phyloP scores from a whole-genome alignment of 2,113 vertebrate species.

The Neolamprologus kungweensis region DNA sequence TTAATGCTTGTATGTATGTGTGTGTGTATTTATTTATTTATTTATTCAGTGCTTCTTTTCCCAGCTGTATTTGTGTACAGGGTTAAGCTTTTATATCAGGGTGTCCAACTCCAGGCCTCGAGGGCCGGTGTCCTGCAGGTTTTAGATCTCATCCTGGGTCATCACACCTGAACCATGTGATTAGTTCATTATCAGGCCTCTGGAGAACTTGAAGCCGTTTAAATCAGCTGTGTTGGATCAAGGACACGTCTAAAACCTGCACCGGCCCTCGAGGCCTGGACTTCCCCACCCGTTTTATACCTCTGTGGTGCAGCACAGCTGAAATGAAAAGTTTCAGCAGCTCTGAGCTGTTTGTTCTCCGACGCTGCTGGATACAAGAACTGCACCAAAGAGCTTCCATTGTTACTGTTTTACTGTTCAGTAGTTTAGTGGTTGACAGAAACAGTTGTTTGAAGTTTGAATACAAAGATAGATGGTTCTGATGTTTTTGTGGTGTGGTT shows the following conservation, averaged over 20 bases:
- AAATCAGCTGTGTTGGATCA: background rate
- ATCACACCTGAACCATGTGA: background rate
- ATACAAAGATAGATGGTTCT: background rate
- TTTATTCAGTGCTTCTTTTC: background rate
- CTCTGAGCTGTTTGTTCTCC: background rate
- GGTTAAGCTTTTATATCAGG: background rate
- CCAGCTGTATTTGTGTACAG: background rate
- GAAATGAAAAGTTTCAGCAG: background rate
- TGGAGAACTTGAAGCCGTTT: background rate
- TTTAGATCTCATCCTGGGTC: background rate
- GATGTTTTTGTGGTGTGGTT: background rate
- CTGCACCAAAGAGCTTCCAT: fast-evolving
- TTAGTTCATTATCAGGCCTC: background rate
- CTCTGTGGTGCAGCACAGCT: background rate
- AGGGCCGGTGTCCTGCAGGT: background rate
- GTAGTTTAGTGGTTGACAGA: background rate
- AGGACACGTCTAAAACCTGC: background rate
- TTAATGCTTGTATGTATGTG: background rate
- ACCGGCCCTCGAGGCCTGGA: background rate
- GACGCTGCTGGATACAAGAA: fast-evolving
- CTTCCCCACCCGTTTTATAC: background rate
- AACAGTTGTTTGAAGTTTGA: background rate
- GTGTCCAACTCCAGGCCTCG: background rate
- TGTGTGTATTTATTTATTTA: fast-evolving
- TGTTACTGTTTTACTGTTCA: background rate